phyloP scores from a whole-genome alignment of 2,113 vertebrate genomes.

The Anhinga anhinga region DNA sequence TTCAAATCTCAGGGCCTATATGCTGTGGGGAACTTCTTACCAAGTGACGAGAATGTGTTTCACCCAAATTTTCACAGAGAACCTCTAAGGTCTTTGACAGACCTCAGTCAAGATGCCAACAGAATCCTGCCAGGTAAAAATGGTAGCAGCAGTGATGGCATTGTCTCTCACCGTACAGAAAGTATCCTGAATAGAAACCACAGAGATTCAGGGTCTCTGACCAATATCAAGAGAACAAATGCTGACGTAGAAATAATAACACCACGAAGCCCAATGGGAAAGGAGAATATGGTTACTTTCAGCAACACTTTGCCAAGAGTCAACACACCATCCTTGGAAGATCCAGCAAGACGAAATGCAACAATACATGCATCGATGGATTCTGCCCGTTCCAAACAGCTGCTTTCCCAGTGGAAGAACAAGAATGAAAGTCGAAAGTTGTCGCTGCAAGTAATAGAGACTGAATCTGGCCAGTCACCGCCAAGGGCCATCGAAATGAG shows the following conservation, averaged over 20 bases:
- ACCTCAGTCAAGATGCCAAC: conserved; percentile 86
- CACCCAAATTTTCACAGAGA: conserved; percentile 71
- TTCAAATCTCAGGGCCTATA: conserved; percentile 84
- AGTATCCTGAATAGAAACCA: conserved; percentile 86
- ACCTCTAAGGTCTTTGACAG: conserved; percentile 82
- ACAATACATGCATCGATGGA: conserved; percentile 93
- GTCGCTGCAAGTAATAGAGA: conserved; percentile 90
- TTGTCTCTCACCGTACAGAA: conserved; percentile 82
- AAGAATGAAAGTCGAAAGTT: conserved; percentile 90
- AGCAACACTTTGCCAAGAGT: conserved; percentile 95
- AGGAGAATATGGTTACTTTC: conserved; percentile 95
- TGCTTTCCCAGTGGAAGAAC: conserved; percentile 96
- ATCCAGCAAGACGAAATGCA: conserved; percentile 85
- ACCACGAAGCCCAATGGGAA: conserved; percentile 86
- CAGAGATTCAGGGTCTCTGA: conserved; percentile 79
- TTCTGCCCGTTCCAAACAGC: conserved; percentile 91
- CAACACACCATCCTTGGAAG: conserved; percentile 87
- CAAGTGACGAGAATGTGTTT: conserved; percentile 81
- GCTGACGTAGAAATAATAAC: conserved; percentile 94
- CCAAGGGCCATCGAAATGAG: conserved; percentile 88
- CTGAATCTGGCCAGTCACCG: conserved; percentile 82
- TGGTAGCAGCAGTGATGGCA: conserved; percentile 72
- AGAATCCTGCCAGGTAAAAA: conserved; percentile 88
- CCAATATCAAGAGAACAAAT: conserved; percentile 83
- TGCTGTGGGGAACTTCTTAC: conserved; percentile 94